Percentiles rank a stretch among this genome's conserved stretches.
These are phyloP conservation scores for Jacana jacana DNA, from an alignment of 2,113 vertebrate genomes.

Conservation along the genomic window DNA sequence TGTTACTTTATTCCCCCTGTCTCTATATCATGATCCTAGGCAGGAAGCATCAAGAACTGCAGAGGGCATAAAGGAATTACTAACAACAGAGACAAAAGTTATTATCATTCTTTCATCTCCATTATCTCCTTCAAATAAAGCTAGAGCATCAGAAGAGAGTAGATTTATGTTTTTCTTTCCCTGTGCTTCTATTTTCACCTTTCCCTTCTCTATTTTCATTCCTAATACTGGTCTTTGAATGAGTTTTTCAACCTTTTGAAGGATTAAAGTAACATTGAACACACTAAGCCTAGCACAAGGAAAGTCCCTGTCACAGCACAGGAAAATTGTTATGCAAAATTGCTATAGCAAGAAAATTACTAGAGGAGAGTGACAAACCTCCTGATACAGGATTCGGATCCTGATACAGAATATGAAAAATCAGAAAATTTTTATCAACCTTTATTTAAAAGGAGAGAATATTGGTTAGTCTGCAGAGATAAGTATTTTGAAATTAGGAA, in stretches of 20 bases:
- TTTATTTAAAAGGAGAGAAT: neutral
- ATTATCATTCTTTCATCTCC: neutral
- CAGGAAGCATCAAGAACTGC: neutral
- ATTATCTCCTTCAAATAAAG: neutral
- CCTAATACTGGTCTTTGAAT: neutral
- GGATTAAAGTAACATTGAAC: neutral
- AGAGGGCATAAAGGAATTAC: neutral
- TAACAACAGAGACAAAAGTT: neutral
- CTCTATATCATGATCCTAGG: neutral
- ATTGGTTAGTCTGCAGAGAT: neutral
- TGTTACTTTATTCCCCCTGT: neutral
- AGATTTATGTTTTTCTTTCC: neutral
- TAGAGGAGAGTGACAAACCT: neutral
- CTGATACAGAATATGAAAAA: too few species aligned
- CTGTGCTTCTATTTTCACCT: neutral
- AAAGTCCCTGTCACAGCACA: neutral
- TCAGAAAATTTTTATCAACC: neutral
- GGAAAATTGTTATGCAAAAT: neutral
- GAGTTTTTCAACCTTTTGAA: neutral
- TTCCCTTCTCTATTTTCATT: neutral
- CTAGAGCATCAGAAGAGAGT: neutral
- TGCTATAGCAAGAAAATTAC: neutral
- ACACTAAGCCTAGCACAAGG: neutral
- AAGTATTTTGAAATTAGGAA: neutral
- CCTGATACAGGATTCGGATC: too few species aligned